A percentile compares a stretch with the other conserved stretches of the same genome.
These are phyloP conservation scores for Meriones unguiculatus DNA, from an alignment of 2,113 vertebrate species.

Conservation along the genomic window DNA sequence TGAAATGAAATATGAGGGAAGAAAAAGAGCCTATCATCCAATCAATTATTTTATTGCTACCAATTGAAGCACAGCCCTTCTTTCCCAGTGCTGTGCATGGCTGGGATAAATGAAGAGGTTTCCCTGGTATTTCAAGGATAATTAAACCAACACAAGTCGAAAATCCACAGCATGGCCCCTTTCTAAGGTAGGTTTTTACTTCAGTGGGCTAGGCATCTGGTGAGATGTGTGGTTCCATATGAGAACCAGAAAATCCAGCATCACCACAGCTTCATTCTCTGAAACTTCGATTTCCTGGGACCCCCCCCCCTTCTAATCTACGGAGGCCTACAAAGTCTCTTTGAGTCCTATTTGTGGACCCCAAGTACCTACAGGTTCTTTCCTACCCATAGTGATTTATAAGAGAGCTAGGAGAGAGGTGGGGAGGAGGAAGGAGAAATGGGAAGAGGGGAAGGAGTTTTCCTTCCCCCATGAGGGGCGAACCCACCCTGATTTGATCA, in stretches of 20 bases:
- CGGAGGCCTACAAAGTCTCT: neutral
- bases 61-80: conserved; percentile 18
- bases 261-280: neutral
- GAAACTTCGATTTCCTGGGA: neutral
- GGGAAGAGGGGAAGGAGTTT: neutral
- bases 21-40: neutral
- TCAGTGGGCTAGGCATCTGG: neutral
- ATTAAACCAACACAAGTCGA: neutral
- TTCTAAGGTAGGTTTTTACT: conserved; percentile 14
- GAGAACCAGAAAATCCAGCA: neutral
- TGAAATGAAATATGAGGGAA: conserved; percentile 49
- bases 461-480: neutral
- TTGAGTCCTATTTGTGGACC: neutral
- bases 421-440: too few relatives aligned
- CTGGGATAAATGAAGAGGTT: conserved; percentile 12
- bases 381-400: neutral
- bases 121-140: conserved; percentile 26
- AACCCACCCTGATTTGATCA: neutral
- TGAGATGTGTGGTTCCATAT: neutral
- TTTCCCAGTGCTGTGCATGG: neutral
- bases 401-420: neutral
- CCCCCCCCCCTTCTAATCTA: neutral
- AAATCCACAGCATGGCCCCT: neutral
- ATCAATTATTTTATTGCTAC: conserved; percentile 48
- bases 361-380: neutral